Conservation (phyloP, 2,113 vertebrate species). For the Platichthys stellatus region DNA sequence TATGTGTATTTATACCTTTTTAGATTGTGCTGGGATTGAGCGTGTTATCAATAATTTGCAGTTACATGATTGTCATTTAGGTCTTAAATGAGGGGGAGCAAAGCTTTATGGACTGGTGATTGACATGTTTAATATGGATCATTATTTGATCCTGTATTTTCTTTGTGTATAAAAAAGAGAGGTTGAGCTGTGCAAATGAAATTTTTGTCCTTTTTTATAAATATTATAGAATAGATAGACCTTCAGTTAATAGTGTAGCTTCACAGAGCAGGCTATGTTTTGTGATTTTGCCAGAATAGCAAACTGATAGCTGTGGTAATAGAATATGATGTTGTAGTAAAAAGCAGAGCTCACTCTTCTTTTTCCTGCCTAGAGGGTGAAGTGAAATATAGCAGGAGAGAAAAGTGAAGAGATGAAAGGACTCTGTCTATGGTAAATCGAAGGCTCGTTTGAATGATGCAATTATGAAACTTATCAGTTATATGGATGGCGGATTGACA, state of each 20-base stretch:
- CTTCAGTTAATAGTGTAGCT: constrained; percentile 51
- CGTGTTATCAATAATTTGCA: background rate
- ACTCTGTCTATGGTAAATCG: constrained; percentile 40
- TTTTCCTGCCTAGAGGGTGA: constrained; percentile 14
- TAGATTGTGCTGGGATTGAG: background rate
- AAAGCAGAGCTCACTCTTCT: constrained; percentile 30
- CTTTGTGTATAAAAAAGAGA: constrained; percentile 12
- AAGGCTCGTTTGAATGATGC: constrained; percentile 23
- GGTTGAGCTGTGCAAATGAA: constrained; percentile 15
- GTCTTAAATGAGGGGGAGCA: constrained; percentile 2
- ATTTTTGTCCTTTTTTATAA: constrained; percentile 26
- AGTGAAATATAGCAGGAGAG: constrained; percentile 11
- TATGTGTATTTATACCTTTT: too few species aligned
- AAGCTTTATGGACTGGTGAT: constrained; percentile 9
- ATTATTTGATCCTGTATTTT: constrained; percentile 17
- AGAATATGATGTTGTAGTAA: constrained; percentile 51
- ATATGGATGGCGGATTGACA: background rate
- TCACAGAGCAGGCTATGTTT: constrained; percentile 41
- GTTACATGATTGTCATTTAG: constrained; percentile 1
- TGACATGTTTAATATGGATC: constrained; percentile 26
- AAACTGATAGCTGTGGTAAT: constrained; percentile 52
- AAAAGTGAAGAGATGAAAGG: constrained; percentile 45
- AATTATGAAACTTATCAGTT: constrained; percentile 3
- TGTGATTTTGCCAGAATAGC: constrained; percentile 44
- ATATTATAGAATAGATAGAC: constrained; percentile 35